A percentile compares a stretch with the other conserved stretches of the same genome.
phyloP scores from a whole-genome alignment of 2,888 invertebrate species.

The Eupithecia vulgata region DNA sequence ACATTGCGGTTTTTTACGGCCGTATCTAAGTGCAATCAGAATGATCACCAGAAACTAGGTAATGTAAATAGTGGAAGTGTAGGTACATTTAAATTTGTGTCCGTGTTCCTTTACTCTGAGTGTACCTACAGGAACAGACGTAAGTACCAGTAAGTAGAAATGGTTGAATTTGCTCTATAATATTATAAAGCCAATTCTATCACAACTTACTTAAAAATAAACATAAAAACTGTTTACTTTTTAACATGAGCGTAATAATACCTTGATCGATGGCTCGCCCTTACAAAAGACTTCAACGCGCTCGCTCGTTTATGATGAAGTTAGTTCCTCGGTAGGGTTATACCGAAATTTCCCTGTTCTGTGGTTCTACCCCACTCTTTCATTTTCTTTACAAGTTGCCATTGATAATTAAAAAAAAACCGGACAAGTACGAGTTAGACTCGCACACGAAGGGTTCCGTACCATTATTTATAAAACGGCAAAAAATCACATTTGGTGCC shows the following conservation, averaged over 20 bases:
- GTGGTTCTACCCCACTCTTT: background rate
- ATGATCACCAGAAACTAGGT: background rate
- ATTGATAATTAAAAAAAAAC: background rate
- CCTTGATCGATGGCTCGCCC: background rate
- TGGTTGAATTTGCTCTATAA: too few species aligned
- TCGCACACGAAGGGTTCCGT: too few species aligned
- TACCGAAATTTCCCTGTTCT: background rate
- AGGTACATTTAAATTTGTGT: background rate
- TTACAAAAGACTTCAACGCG: slow-evolving; percentile 31
- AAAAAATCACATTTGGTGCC: too few species aligned
- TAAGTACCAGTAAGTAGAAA: too few species aligned
- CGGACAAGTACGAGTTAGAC: too few species aligned
- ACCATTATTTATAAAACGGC: too few species aligned
- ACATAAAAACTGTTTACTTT: background rate
- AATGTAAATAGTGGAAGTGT: background rate
- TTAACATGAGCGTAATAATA: background rate
- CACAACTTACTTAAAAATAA: background rate
- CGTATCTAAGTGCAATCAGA: slow-evolving; percentile 2
- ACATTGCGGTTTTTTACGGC: slow-evolving; percentile 9
- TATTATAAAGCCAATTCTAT: too few species aligned
- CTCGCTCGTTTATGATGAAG: background rate
- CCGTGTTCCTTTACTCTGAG: too few species aligned
- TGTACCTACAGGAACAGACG: too few species aligned
- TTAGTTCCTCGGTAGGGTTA: background rate
- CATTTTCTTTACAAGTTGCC: background rate